phyloP scores from a whole-genome alignment of 1,140 invertebrate genomes.

The Neodiprion virginianus region DNA sequence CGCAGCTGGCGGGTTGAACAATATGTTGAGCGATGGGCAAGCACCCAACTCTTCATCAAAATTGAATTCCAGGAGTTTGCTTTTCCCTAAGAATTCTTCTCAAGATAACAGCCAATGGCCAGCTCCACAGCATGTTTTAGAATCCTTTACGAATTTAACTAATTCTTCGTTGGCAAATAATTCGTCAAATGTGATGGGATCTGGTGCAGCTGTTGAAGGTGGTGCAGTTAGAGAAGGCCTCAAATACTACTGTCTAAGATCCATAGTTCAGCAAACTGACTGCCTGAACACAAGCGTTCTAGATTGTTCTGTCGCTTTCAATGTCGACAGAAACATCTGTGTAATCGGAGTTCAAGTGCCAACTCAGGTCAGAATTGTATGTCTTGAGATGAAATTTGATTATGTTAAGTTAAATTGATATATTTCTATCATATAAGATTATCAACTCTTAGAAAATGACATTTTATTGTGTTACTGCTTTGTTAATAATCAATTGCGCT shows the following conservation, averaged over 20 bases:
- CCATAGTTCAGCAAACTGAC: conserved; percentile 68
- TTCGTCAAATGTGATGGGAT: not conserved
- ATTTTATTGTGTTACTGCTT: no score
- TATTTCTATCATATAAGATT: conserved; percentile 49
- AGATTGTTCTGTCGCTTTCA: conserved; percentile 78
- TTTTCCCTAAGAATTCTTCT: not conserved
- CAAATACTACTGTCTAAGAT: conserved; percentile 72
- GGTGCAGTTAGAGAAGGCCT: conserved; percentile 47
- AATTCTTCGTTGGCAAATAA: not conserved
- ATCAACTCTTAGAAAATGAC: conserved; percentile 27
- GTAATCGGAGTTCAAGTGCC: conserved; percentile 72
- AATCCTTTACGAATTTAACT: not conserved
- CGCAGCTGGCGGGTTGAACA: not conserved
- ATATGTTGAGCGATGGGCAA: not conserved
- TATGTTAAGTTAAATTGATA: conserved; percentile 34
- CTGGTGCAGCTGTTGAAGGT: not conserved
- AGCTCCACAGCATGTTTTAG: not conserved
- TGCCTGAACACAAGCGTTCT: conserved; percentile 74
- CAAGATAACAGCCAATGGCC: not conserved
- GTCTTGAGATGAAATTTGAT: conserved; percentile 34
- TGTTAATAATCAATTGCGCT: conserved; percentile 1
- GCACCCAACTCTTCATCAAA: not conserved
- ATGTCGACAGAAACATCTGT: conserved; percentile 80
- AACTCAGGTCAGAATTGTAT: conserved; percentile 53
- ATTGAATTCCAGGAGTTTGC: not conserved